Evolutionary conservation across 2,797 vertebrate genomes (phyloP).

Genomic region (Molossus alvarezi): DNA sequence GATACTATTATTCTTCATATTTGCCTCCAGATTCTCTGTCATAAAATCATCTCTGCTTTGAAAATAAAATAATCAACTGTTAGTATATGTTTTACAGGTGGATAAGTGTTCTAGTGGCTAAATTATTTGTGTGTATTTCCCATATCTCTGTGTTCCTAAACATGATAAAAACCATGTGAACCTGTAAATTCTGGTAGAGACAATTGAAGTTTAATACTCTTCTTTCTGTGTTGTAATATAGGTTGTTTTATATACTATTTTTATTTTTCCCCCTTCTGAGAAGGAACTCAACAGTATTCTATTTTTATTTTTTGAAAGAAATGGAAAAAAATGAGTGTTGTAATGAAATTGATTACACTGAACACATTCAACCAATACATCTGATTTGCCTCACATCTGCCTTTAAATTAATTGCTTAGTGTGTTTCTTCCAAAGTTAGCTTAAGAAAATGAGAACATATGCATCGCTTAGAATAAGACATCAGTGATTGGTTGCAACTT

Average conservation of each 20-base stretch:
- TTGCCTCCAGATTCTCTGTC: background rate
- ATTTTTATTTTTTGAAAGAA: slow-evolving; percentile 12
- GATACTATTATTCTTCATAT: background rate
- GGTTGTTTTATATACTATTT: background rate
- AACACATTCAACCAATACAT: background rate
- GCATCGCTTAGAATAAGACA: background rate
- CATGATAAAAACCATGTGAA: background rate
- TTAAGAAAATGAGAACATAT: background rate
- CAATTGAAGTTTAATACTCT: background rate
- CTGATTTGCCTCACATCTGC: background rate
- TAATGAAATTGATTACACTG: background rate
- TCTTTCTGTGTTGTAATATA: background rate
- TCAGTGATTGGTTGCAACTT: background rate
- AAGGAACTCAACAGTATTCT: background rate
- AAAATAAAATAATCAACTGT: background rate
- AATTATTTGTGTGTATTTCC: background rate
- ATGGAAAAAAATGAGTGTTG: background rate
- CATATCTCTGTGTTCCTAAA: background rate
- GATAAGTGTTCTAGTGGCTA: background rate
- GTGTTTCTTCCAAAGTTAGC: background rate
- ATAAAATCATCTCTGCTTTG: background rate
- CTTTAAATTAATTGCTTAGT: slow-evolving; percentile 6
- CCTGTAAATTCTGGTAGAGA: background rate
- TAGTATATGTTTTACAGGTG: slow-evolving; percentile 11
- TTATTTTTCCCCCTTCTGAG: background rate